Evolutionary conservation across 2,797 vertebrate species (phyloP).

Genomic region (Lemur catta): DNA sequence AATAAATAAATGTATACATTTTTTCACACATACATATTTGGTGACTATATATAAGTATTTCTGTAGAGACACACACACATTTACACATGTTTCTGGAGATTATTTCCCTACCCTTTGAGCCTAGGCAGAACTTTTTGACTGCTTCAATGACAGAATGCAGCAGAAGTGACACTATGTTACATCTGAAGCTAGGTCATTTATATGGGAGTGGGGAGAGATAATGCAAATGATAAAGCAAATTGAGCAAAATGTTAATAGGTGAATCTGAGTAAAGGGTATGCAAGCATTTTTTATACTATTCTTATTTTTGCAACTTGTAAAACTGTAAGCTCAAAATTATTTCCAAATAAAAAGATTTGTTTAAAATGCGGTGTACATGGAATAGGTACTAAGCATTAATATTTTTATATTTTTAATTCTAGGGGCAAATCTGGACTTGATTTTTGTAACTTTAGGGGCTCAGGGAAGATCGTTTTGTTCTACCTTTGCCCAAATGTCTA

Average conservation of each 20-base stretch:
- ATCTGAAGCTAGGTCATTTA: background rate
- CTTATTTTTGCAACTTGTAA: background rate
- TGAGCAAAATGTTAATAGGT: background rate
- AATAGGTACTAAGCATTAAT: background rate
- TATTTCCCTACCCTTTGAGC: background rate
- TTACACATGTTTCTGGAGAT: background rate
- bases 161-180: background rate
- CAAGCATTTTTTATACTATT: background rate
- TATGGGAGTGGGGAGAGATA: background rate
- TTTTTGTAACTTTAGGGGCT: background rate
- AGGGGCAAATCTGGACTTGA: background rate
- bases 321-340: background rate
- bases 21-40: background rate
- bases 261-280: background rate
- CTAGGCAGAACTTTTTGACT: background rate
- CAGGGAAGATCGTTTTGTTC: background rate
- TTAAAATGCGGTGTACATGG: background rate
- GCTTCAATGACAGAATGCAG: background rate
- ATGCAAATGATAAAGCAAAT: background rate
- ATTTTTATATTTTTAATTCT: constrained; percentile 34
- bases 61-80: too few species aligned
- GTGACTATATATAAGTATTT: background rate
- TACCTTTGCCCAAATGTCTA: background rate
- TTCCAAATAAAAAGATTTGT: background rate
- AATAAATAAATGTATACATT: background rate